Evolutionary conservation across 2,888 invertebrate species (phyloP).

Genomic region (Syrista parreyssii): DNA sequence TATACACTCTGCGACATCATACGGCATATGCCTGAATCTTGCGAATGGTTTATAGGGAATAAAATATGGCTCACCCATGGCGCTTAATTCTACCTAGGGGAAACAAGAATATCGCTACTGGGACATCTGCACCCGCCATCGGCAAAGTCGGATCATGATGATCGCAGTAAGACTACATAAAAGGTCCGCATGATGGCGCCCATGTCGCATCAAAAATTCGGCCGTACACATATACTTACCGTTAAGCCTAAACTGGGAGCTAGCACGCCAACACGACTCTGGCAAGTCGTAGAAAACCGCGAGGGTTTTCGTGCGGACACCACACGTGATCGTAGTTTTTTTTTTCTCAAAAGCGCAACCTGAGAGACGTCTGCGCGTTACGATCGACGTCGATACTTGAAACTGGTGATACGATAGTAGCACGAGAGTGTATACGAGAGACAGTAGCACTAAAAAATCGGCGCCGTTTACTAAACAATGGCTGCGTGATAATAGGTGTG

Average conservation of each 20-base stretch:
- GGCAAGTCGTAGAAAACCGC: background rate
- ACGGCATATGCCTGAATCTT: too few relatives aligned
- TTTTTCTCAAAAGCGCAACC: background rate
- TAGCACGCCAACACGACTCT: conserved; percentile 1
- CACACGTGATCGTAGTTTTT: background rate
- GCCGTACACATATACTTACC: background rate
- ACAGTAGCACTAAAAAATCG: background rate
- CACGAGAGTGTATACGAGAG: background rate
- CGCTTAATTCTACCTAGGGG: too few relatives aligned
- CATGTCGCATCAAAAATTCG: background rate
- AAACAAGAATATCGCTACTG: too few relatives aligned
- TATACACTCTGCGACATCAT: too few relatives aligned
- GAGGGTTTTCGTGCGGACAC: background rate
- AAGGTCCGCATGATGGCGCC: background rate
- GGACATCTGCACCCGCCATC: background rate
- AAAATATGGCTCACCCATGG: too few relatives aligned
- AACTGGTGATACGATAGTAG: background rate
- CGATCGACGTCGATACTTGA: background rate
- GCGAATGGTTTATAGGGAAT: too few relatives aligned
- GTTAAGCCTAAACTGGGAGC: background rate
- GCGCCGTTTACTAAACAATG: conserved; percentile 13
- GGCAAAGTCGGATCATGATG: background rate
- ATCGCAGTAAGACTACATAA: background rate
- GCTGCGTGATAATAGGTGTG: conserved; percentile 20
- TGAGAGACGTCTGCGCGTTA: background rate